These are phyloP conservation scores for Montipora foliosa DNA, from an alignment of 64 coral and sea anemone species.

Conservation along the genomic window DNA sequence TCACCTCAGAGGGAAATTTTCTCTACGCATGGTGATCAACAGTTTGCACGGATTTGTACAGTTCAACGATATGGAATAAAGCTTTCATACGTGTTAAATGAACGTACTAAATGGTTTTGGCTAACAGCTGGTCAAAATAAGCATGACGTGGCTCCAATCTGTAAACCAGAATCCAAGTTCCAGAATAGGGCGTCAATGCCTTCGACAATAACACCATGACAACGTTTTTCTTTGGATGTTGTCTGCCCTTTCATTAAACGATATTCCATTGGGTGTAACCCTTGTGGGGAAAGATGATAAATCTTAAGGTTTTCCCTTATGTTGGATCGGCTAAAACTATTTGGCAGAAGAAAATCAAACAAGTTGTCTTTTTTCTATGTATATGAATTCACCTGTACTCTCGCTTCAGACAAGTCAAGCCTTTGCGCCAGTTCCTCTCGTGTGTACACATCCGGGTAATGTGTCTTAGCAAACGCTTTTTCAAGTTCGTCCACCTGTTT, in stretches of 20 bases:
- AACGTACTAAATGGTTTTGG: too few species aligned
- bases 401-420: constrained; percentile 90
- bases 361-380: background rate
- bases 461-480: constrained; percentile 95
- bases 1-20: too few species aligned
- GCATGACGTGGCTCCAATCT: background rate
- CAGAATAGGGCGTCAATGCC: background rate
- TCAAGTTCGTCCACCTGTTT: constrained; percentile 94
- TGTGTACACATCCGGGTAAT: constrained; percentile 98
- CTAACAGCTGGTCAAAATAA: too few species aligned
- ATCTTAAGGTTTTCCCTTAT: background rate
- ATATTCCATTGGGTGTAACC: background rate
- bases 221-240: background rate
- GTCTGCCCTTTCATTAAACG: background rate
- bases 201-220: background rate
- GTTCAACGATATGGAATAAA: too few species aligned
- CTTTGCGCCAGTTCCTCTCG: constrained; percentile 93
- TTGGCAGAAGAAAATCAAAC: background rate
- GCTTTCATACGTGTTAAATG: too few species aligned
- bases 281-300: background rate
- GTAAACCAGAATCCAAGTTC: background rate
- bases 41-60: too few species aligned
- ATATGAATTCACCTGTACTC: constrained; percentile 85
- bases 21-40: too few species aligned
- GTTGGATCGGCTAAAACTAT: background rate